Evolutionary conservation across 2,797 vertebrate species (phyloP).

Genomic region (Pseudochaenichthys georgianus): DNA sequence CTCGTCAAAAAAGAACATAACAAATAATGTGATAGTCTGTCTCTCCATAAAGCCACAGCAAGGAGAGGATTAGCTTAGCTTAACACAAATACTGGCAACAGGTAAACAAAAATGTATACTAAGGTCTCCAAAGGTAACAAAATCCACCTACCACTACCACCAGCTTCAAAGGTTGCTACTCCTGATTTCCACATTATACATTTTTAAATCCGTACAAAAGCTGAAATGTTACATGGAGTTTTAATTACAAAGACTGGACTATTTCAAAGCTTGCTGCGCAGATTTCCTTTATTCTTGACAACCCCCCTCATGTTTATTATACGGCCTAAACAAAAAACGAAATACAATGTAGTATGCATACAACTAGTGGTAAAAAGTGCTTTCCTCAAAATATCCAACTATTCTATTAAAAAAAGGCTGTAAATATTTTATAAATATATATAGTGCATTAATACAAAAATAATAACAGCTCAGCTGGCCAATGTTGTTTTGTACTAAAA

Average conservation of each 20-base stretch:
- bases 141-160: not conserved
- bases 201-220: not conserved
- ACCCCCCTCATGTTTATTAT: not conserved
- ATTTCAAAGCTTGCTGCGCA: not conserved
- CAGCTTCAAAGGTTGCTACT: not conserved
- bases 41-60: not conserved
- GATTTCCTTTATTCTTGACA: not conserved
- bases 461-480: not conserved
- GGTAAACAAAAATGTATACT: not conserved
- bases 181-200: not conserved
- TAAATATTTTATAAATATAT: not conserved
- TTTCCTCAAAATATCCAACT: not conserved
- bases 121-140: not conserved
- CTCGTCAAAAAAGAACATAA: not conserved
- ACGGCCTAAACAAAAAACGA: not conserved
- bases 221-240: not conserved
- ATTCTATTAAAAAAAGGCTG: not conserved
- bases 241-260: not conserved
- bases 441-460: not conserved
- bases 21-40: not conserved
- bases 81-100: not conserved
- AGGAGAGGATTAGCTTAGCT: not conserved
- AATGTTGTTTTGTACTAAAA: not conserved
- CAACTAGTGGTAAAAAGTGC: too few species aligned
- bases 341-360: not conserved